Conservation (phyloP, 2,888 invertebrate genomes). For the Cetonia aurata region DNA sequence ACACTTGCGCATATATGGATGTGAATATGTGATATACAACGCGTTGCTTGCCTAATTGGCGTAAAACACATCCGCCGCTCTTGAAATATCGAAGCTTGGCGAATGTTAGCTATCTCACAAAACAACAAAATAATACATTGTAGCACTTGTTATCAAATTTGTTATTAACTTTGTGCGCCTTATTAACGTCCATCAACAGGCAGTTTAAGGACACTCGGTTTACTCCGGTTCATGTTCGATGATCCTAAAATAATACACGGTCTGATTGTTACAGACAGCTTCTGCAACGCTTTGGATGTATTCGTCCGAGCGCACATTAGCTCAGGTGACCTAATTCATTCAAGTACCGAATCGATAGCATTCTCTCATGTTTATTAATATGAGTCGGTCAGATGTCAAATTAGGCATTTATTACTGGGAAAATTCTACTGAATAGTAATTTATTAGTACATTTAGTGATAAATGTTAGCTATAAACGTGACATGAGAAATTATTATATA, state of each 20-base stretch:
- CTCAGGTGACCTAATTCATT: conserved; percentile 23
- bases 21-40: no score
- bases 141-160: no score
- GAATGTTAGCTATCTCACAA: no score
- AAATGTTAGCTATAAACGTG: no score
- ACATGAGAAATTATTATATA: no score
- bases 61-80: no score
- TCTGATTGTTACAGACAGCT: conserved; percentile 3
- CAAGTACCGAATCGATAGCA: conserved; percentile 27
- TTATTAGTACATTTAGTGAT: neutral
- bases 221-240: neutral
- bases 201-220: neutral
- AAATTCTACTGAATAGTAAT: conserved; percentile 2
- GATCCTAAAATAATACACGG: conserved; percentile 17
- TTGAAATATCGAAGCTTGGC: no score
- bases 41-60: no score
- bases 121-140: no score
- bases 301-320: conserved; percentile 14
- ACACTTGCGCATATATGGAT: no score
- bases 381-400: conserved; percentile 22
- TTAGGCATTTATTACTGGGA: conserved; percentile 14
- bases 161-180: no score
- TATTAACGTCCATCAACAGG: neutral
- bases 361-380: conserved; percentile 31
- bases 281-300: conserved; percentile 3